Evolutionary conservation across 2,113 vertebrate genomes (phyloP).

Genomic region (Anser cygnoides): DNA sequence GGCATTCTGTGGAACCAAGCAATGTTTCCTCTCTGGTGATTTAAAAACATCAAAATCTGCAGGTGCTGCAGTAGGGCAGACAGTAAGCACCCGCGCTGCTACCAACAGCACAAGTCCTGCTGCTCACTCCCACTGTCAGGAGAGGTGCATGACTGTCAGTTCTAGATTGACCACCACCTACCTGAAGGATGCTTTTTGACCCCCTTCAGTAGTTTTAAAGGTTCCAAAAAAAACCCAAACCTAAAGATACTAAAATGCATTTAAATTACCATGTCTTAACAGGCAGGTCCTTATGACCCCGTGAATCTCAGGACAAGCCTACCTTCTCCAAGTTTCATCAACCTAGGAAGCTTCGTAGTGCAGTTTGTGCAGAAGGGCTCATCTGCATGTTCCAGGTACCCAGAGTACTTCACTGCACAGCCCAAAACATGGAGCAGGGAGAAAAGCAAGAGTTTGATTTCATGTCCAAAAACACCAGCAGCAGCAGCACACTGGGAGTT

Average conservation of each 20-base stretch:
- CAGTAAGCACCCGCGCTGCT: not conserved
- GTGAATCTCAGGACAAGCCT: not conserved
- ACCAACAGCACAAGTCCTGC: accelerated
- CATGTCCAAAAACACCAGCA: not conserved
- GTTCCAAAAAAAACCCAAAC: not conserved
- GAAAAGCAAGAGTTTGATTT: not conserved
- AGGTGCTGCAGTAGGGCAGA: too few relatives aligned
- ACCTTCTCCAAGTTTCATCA: conserved; percentile 94
- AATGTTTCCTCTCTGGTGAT: not conserved
- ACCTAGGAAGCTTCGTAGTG: conserved; percentile 67
- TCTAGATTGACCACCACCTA: not conserved
- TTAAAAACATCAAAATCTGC: not conserved
- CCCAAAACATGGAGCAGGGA: accelerated
- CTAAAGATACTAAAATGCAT: not conserved
- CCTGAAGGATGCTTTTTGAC: not conserved
- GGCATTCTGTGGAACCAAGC: not conserved
- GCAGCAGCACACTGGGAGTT: accelerated
- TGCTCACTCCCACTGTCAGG: not conserved
- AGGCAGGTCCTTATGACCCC: not conserved
- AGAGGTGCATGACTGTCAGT: not conserved
- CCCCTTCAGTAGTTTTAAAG: not conserved
- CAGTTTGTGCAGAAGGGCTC: conserved; percentile 85
- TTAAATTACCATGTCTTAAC: not conserved
- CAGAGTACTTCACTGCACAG: conserved; percentile 86
- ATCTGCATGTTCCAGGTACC: conserved; percentile 85